Evolutionary conservation across 2,888 invertebrate species (phyloP), one percentile per base, ranked within the genome.

Genomic region (Acheta domesticus): DNA sequence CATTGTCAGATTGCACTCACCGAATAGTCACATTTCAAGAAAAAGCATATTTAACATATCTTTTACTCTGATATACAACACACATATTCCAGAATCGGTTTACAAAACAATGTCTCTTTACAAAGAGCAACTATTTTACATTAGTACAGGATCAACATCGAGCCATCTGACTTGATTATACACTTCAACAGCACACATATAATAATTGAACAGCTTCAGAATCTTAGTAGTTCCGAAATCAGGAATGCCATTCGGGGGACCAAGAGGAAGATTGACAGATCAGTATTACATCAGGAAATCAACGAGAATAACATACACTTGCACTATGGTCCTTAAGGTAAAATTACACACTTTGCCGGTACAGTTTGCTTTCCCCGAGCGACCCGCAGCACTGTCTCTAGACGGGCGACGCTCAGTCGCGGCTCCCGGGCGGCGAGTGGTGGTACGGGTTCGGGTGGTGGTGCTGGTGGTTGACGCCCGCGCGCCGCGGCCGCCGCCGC

Each of bases 401-500:
- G 36, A 36, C 8, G 36, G 36, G 14, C 36, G 75, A 75, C 21
- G 75, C 49, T 76, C 49, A 76, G 14, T 76, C 76, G 14, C 76
- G 48, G 20, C 78, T 74, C 14, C 74, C 50, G 5, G 79, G 79
- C 11, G 79, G 23, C 14, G 77, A 76, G 16, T 50, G 79, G 74
- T 76, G 77, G 48, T 80, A 78, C 2, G 80, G 75, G 19, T 73
- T 19, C 20, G 74, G 73, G 8, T 77, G 79, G 23, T 75, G 80
- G 21, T 80, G 74, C 5, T 75, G 75, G 76, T 76, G 76, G 11
- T 36, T 75, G 23, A 75, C 49, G 16, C 36, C 23, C 19, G 78
- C 74, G n/a, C 12, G 77, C 49, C 16, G 76, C 20, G 12, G 77
- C 19, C 16, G 62, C 49, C 14, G 76, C 23, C 19, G 78, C 74